Evolutionary conservation across 1,140 invertebrate genomes (phyloP).

Genomic region (Anagrus nilaparvatae): DNA sequence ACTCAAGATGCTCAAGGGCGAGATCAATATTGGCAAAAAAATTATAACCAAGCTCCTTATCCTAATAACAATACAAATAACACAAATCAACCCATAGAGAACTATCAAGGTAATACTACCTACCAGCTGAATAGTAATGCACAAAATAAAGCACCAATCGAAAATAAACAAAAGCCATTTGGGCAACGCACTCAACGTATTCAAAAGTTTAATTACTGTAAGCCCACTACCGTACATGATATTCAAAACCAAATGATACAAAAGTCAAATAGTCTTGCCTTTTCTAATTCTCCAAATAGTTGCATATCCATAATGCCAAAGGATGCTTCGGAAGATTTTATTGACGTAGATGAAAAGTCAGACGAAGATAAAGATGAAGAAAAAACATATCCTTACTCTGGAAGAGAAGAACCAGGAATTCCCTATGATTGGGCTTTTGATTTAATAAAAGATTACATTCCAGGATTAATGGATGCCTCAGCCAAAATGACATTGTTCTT

Average conservation of each 20-base stretch:
- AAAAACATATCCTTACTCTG: slow-evolving; percentile 28
- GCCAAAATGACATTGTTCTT: slow-evolving; percentile 94
- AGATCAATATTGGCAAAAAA: slow-evolving; percentile 36
- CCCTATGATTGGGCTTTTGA: slow-evolving; percentile 81
- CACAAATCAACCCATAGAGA: slow-evolving; percentile 30
- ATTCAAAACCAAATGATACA: slow-evolving; percentile 6
- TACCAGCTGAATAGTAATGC: too few species aligned
- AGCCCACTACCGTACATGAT: slow-evolving; percentile 16
- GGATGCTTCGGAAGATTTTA: slow-evolving; percentile 30
- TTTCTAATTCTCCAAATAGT: too few species aligned
- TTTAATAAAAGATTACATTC: slow-evolving; percentile 75
- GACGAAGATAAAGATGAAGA: slow-evolving; percentile 49
- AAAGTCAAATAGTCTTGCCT: too few species aligned
- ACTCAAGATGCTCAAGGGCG: slow-evolving; percentile 23
- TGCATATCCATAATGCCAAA: too few species aligned
- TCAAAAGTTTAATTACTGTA: too few species aligned
- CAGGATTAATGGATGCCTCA: slow-evolving; percentile 85
- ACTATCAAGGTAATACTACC: slow-evolving; percentile 21
- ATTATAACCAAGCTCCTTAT: slow-evolving; percentile 33
- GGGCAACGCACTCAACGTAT: too few species aligned
- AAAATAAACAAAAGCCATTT: too few species aligned
- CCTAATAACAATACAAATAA: slow-evolving; percentile 28
- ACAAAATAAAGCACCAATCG: too few species aligned
- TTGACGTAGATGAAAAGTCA: slow-evolving; percentile 34
- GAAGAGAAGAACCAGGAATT: slow-evolving; percentile 67